Evolutionary conservation across 2,888 invertebrate species (phyloP).

Genomic region (Argyra leucocephala): DNA sequence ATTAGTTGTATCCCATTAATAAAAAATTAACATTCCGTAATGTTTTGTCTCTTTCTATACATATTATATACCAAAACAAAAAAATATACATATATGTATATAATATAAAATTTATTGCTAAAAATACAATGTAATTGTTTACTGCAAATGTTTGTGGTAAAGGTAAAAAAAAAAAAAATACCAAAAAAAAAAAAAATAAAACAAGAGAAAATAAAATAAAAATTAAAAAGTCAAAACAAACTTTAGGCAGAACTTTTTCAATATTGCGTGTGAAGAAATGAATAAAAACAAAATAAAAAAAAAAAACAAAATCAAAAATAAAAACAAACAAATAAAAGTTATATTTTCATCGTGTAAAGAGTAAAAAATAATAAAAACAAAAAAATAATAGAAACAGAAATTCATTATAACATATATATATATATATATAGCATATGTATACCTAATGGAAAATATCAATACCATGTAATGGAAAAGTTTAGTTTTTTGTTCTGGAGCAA

Average conservation of each 20-base stretch:
- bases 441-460: neutral
- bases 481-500: neutral
- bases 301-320: too few species aligned
- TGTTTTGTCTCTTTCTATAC: neutral
- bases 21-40: neutral
- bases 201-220: neutral
- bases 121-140: neutral
- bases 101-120: neutral
- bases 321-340: neutral
- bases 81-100: too few species aligned
- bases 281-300: neutral
- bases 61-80: neutral
- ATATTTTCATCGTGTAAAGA: neutral
- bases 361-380: neutral
- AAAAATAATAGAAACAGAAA: neutral
- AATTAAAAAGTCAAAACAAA: neutral
- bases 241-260: neutral
- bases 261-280: neutral
- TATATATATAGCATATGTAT: too few species aligned
- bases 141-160: neutral
- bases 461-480: neutral
- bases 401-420: neutral
- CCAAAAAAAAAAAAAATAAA: neutral
- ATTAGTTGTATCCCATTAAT: neutral
- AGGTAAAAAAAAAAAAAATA: neutral